Conservation (phyloP, 2,113 vertebrate genomes). For the Ascaphus truei region DNA sequence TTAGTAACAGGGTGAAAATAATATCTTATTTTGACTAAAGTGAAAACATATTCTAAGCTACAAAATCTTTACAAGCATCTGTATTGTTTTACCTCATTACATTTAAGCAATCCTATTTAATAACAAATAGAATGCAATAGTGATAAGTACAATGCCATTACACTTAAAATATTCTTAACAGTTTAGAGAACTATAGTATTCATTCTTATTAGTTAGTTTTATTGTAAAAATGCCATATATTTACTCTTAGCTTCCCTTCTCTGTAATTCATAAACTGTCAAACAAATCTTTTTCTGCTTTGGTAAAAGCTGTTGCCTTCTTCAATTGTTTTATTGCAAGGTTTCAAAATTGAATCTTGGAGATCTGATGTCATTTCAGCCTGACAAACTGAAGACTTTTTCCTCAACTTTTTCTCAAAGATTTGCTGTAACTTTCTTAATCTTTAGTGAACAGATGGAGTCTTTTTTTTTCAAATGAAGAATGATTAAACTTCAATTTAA, state of each 20-base stretch:
- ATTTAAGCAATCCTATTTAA: slow-evolving; percentile 44
- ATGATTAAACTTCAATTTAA: slow-evolving; percentile 31
- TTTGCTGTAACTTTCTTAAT: slow-evolving; percentile 21
- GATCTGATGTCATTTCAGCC: slow-evolving; percentile 41
- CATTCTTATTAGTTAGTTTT: slow-evolving; percentile 56
- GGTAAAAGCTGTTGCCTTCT: slow-evolving; percentile 37
- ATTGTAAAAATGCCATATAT: slow-evolving; percentile 40
- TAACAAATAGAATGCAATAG: slow-evolving; percentile 10
- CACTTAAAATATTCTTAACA: slow-evolving; percentile 44
- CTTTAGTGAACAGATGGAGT: slow-evolving; percentile 16
- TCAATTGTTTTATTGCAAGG: slow-evolving; percentile 46
- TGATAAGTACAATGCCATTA: slow-evolving; percentile 13
- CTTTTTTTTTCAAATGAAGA: slow-evolving; percentile 19
- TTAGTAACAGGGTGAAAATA: slow-evolving; percentile 54
- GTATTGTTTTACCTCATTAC: slow-evolving; percentile 36
- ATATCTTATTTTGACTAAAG: slow-evolving; percentile 14
- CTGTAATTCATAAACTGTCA: slow-evolving; percentile 48
- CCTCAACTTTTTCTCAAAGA: slow-evolving; percentile 29
- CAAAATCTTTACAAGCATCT: slow-evolving; percentile 2
- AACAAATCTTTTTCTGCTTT: slow-evolving; percentile 40
- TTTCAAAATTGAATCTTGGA: slow-evolving; percentile 48
- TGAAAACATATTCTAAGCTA: slow-evolving; percentile 22
- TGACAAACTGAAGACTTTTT: slow-evolving; percentile 31
- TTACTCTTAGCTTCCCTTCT: slow-evolving; percentile 52
- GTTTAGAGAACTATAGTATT: slow-evolving; percentile 47